Percentiles rank a stretch among this genome's conserved stretches.
Conservation (phyloP, 2,888 invertebrate species). For the Morinoia aosen region DNA sequence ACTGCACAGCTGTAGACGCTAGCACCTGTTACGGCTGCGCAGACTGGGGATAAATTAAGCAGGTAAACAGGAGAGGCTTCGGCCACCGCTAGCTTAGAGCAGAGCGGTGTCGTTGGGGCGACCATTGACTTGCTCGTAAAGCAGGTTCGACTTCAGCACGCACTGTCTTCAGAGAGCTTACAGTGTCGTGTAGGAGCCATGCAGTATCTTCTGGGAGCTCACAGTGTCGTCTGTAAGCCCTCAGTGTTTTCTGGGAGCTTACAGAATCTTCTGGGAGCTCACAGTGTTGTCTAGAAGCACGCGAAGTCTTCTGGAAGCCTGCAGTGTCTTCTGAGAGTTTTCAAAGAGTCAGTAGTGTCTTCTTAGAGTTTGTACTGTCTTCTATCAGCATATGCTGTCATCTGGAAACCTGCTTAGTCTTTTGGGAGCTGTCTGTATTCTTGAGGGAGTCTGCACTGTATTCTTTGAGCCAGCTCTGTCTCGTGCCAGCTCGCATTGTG, state of each 20-base stretch:
- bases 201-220: neutral
- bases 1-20: neutral
- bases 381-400: neutral
- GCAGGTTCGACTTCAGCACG: neutral
- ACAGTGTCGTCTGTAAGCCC: too few species aligned
- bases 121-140: neutral
- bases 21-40: neutral
- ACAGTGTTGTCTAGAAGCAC: neutral
- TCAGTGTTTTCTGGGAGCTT: neutral
- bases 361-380: neutral
- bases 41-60: neutral
- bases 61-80: neutral
- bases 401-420: neutral
- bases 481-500: neutral
- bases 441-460: neutral
- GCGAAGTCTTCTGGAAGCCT: neutral
- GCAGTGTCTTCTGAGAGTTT: neutral
- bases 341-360: too few species aligned
- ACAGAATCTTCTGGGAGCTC: neutral
- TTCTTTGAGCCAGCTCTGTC: neutral
- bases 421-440: neutral
- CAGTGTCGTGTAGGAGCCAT: neutral
- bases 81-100: neutral
- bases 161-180: neutral
- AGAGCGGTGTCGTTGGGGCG: neutral